These are phyloP conservation scores for Synanthedon vespiformis DNA, from an alignment of 2,888 invertebrate genomes.

Conservation along the genomic window DNA sequence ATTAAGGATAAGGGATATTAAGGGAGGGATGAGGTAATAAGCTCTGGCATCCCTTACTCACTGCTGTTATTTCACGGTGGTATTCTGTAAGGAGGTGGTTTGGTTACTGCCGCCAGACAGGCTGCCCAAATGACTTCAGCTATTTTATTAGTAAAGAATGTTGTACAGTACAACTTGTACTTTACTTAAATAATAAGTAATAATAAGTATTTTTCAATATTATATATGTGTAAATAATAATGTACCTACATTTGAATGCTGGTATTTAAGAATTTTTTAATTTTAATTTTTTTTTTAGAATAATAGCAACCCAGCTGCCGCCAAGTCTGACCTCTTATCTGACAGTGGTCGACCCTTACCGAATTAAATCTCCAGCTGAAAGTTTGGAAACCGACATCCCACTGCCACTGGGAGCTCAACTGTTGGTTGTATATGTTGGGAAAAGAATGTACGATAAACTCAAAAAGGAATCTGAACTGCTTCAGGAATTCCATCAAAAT, in stretches of 20 bases:
- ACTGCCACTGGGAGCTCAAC: constrained; percentile 83
- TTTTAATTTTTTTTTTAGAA: constrained; percentile 60
- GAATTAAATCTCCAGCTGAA: constrained; percentile 86
- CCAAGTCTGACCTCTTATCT: constrained; percentile 81
- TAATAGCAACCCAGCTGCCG: constrained; percentile 83
- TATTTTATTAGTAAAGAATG: too few species aligned
- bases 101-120: too few species aligned
- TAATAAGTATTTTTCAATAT: too few species aligned
- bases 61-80: too few species aligned
- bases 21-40: too few species aligned
- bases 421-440: constrained; percentile 81
- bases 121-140: too few species aligned
- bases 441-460: constrained; percentile 71
- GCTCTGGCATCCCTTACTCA: too few species aligned
- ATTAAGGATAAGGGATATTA: too few species aligned
- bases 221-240: too few species aligned
- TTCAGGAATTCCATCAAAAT: constrained; percentile 47
- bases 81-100: too few species aligned
- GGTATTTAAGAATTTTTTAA: background rate
- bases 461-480: constrained; percentile 35
- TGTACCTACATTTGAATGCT: background rate
- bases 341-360: constrained; percentile 84
- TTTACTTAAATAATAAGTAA: too few species aligned
- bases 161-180: too few species aligned
- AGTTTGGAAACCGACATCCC: constrained; percentile 74